phyloP scores from a whole-genome alignment of 2,888 invertebrate genomes.

The Lacanobia oleracea region DNA sequence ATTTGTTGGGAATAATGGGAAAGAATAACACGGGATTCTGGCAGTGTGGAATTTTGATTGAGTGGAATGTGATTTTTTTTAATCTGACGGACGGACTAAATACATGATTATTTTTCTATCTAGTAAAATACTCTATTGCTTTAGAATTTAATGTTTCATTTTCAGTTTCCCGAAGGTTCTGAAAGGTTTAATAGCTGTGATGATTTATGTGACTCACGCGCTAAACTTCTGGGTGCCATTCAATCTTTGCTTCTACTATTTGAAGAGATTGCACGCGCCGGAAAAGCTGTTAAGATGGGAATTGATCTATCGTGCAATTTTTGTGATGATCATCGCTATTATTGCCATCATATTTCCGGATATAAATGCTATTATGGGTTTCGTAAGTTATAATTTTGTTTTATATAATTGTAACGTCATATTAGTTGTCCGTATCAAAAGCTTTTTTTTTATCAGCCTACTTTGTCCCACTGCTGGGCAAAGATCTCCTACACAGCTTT shows the following conservation, averaged over 20 bases:
- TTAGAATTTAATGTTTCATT: constrained; percentile 36
- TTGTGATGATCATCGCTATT: constrained; percentile 68
- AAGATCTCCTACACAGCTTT: too few species aligned
- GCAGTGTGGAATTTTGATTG: too few species aligned
- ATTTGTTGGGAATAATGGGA: too few species aligned
- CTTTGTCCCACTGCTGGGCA: too few species aligned
- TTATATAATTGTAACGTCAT: background rate
- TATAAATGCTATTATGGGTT: constrained; percentile 81
- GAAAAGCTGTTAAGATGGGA: constrained; percentile 70
- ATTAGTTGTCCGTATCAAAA: background rate
- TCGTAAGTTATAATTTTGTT: constrained; percentile 76
- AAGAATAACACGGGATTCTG: too few species aligned
- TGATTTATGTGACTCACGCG: constrained; percentile 83
- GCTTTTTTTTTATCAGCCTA: too few species aligned
- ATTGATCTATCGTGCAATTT: constrained; percentile 73
- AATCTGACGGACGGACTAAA: too few species aligned
- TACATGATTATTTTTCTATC: too few species aligned
- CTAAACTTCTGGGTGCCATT: constrained; percentile 85
- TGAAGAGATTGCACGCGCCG: constrained; percentile 64
- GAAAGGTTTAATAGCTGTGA: constrained; percentile 76
- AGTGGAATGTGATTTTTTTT: too few species aligned
- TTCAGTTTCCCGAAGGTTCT: constrained; percentile 77
- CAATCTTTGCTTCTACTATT: constrained; percentile 77
- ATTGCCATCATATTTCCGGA: constrained; percentile 79
- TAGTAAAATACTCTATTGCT: background rate